Conservation (phyloP, 1,140 invertebrate genomes). For the Diachasma alloeum region DNA sequence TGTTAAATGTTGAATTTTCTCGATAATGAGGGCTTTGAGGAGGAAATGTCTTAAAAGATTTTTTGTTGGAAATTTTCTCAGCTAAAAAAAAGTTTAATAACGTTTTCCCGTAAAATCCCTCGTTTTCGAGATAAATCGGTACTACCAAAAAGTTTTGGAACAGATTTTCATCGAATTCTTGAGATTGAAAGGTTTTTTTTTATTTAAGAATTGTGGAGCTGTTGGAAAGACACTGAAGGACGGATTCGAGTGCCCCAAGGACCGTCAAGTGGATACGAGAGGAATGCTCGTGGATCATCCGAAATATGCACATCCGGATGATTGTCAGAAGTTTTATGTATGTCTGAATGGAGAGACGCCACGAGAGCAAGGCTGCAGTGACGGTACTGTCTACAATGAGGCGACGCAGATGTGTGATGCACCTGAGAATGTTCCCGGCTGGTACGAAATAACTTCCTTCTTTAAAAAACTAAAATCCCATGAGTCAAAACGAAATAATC, state of each 20-base stretch:
- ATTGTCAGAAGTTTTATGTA: constrained; percentile 90
- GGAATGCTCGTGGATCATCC: constrained; percentile 83
- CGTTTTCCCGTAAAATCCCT: too few relatives aligned
- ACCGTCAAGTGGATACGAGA: constrained; percentile 71
- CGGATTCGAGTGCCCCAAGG: constrained; percentile 84
- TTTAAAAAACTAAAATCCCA: too few relatives aligned
- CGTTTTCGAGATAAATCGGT: too few relatives aligned
- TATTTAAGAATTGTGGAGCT: constrained; percentile 43
- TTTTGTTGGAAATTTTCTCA: too few relatives aligned
- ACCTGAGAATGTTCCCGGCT: constrained; percentile 87
- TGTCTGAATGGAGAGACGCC: constrained; percentile 87
- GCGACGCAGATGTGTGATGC: constrained; percentile 82
- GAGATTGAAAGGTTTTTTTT: not conserved
- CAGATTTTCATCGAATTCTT: too few relatives aligned
- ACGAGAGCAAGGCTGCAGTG: constrained; percentile 83
- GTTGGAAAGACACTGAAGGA: constrained; percentile 75
- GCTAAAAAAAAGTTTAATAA: not conserved
- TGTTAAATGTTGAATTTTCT: too few relatives aligned
- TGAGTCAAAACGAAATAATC: too few relatives aligned
- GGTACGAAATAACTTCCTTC: constrained; percentile 67
- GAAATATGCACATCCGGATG: constrained; percentile 84
- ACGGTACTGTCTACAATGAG: constrained; percentile 88
- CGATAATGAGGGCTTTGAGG: too few relatives aligned
- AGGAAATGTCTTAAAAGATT: too few relatives aligned
- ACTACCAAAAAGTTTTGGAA: too few relatives aligned